phyloP scores from a whole-genome alignment of 2,888 invertebrate species.

The Agapetus fuscipes region DNA sequence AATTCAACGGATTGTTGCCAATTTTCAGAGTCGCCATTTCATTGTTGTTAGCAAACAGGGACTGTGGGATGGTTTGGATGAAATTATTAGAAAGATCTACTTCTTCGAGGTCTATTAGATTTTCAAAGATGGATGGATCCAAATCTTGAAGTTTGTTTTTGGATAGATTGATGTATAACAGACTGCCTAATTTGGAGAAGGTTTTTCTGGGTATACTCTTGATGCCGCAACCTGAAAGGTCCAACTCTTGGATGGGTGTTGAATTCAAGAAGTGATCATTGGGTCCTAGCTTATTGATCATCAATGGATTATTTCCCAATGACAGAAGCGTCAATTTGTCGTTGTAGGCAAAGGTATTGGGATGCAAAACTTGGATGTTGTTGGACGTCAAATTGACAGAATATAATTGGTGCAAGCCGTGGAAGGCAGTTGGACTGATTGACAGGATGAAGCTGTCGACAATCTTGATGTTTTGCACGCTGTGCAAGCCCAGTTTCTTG shows the following conservation, averaged over 20 bases:
- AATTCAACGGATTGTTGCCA: conserved; percentile 57
- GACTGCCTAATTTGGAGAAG: conserved; percentile 53
- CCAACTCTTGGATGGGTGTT: conserved; percentile 58
- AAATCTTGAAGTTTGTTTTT: conserved; percentile 56
- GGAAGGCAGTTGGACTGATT: conserved; percentile 60
- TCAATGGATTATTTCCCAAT: conserved; percentile 55
- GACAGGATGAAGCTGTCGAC: conserved; percentile 57
- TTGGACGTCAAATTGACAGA: conserved; percentile 61
- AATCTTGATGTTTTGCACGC: conserved; percentile 57
- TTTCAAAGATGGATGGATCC: conserved; percentile 51
- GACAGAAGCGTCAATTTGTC: conserved; percentile 55
- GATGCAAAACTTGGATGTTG: conserved; percentile 54
- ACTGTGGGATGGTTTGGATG: conserved; percentile 50
- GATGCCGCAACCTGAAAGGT: conserved; percentile 60
- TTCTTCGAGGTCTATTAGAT: conserved; percentile 56
- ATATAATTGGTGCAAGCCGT: conserved; percentile 54
- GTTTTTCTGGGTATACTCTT: conserved; percentile 52
- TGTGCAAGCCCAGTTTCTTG: conserved; percentile 51
- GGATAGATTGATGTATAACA: conserved; percentile 58
- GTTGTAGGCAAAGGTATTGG: conserved; percentile 60
- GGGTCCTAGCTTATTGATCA: conserved; percentile 30
- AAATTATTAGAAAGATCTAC: conserved; percentile 63
- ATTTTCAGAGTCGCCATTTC: conserved; percentile 59
- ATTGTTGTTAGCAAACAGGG: conserved; percentile 55
- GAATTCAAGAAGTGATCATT: conserved; percentile 48